These are phyloP conservation scores for Myoxocephalus aenaeus DNA, from an alignment of 2,797 vertebrate species.

Conservation along the genomic window DNA sequence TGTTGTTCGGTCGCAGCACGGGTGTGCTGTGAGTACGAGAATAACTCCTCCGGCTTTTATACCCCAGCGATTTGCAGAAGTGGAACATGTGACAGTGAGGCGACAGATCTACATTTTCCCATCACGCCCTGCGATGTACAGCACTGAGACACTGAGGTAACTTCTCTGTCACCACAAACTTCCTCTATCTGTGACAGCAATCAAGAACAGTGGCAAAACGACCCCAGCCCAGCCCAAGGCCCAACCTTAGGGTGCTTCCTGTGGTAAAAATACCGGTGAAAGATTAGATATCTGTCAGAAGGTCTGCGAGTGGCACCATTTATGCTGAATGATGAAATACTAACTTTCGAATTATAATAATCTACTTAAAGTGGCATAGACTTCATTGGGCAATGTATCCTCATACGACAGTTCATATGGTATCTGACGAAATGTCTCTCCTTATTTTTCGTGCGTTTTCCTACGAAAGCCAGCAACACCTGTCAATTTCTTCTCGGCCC, in stretches of 20 bases:
- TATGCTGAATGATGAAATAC: conserved; percentile 9
- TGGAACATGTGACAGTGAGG: conserved; percentile 74
- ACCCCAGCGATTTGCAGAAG: conserved; percentile 78
- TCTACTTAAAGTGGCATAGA: neutral
- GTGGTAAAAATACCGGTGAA: conserved; percentile 51
- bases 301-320: neutral
- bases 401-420: no score
- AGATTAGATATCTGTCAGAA: conserved; percentile 5
- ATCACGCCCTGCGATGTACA: conserved; percentile 71
- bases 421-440: no score
- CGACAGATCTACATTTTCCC: conserved; percentile 68
- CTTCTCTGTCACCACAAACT: conserved; percentile 77
- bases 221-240: conserved; percentile 31
- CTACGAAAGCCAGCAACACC: no score
- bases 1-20: conserved; percentile 30
- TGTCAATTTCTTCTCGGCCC: no score
- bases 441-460: no score
- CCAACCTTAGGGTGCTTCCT: conserved; percentile 73
- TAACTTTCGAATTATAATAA: neutral
- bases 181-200: conserved; percentile 70
- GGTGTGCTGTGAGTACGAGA: conserved; percentile 66
- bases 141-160: conserved; percentile 55
- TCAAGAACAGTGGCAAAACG: conserved; percentile 61
- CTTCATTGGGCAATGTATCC: neutral
- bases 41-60: conserved; percentile 81